These are phyloP conservation scores for Tenrec ecaudatus DNA, from an alignment of 2,113 vertebrate genomes.

Conservation along the genomic window DNA sequence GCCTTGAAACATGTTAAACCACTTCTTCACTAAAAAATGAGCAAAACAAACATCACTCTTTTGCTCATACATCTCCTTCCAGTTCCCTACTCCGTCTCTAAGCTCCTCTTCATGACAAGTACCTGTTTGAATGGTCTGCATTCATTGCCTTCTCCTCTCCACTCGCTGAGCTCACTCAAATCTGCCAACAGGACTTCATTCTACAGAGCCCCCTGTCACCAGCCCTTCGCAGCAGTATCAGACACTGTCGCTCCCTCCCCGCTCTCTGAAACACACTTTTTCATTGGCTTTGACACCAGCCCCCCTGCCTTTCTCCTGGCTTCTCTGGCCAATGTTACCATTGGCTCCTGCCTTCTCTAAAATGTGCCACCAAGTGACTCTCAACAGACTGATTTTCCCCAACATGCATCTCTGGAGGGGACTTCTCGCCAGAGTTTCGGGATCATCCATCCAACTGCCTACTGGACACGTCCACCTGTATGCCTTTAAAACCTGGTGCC, in stretches of 20 bases:
- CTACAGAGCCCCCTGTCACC: not conserved
- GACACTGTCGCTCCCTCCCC: accelerated
- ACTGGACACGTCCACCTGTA: not conserved
- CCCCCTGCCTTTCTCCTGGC: too few relatives aligned
- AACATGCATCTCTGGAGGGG: not conserved
- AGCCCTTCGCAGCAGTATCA: not conserved
- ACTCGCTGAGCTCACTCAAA: not conserved
- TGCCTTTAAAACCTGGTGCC: not conserved
- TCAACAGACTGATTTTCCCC: not conserved
- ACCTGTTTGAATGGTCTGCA: not conserved
- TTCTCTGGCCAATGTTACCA: not conserved
- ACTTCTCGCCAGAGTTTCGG: not conserved
- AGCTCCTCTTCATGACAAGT: not conserved
- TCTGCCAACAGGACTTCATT: not conserved
- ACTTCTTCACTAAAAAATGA: not conserved
- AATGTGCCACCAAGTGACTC: not conserved
- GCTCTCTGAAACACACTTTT: not conserved
- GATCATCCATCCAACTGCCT: not conserved
- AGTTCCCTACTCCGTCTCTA: not conserved
- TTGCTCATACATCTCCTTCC: not conserved
- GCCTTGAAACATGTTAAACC: not conserved
- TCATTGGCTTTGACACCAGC: accelerated
- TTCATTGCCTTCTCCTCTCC: not conserved
- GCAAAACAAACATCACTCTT: not conserved
- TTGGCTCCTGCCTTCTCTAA: not conserved